These are phyloP conservation scores for Scaptodrosophila latifasciaeformis DNA, from an alignment of 2,888 invertebrate species.

Conservation along the genomic window DNA sequence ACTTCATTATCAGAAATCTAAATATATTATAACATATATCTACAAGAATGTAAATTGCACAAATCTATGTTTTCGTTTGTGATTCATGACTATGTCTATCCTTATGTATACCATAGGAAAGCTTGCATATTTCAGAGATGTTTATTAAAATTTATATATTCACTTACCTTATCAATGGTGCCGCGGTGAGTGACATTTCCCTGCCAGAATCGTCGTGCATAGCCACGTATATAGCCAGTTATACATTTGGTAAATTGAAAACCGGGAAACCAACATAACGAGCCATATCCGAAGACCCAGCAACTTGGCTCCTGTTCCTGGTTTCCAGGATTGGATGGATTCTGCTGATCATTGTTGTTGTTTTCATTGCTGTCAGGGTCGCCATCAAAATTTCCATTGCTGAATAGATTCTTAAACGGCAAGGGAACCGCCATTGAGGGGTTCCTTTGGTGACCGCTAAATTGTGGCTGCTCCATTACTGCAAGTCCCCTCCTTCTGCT, in stretches of 20 bases:
- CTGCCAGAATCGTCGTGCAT: slow-evolving; percentile 93
- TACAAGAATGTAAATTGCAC: no score
- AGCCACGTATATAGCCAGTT: slow-evolving; percentile 86
- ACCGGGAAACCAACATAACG: slow-evolving; percentile 95
- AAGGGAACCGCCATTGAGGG: slow-evolving; percentile 46
- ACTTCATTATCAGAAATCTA: no score
- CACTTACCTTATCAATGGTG: slow-evolving; percentile 81
- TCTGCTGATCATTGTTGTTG: slow-evolving; percentile 39
- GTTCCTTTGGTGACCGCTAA: slow-evolving; percentile 37
- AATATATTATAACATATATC: no score
- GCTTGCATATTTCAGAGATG: no score
- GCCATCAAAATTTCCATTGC: slow-evolving; percentile 56
- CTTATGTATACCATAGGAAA: no score
- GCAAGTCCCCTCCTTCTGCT: no score
- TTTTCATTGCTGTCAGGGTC: slow-evolving; percentile 24
- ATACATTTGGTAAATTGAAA: slow-evolving; percentile 88
- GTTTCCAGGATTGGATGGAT: slow-evolving; percentile 19
- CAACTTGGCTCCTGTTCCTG: slow-evolving; percentile 39
- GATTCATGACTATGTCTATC: no score
- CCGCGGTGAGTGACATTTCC: slow-evolving; percentile 89
- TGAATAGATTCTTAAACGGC: slow-evolving; percentile 69
- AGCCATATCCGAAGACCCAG: slow-evolving; percentile 98
- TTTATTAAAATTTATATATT: no score
- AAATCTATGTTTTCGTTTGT: no score
- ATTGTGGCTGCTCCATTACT: slow-evolving; percentile 57